Conservation (phyloP, 2,113 vertebrate genomes). For the Laticauda laticaudata region DNA sequence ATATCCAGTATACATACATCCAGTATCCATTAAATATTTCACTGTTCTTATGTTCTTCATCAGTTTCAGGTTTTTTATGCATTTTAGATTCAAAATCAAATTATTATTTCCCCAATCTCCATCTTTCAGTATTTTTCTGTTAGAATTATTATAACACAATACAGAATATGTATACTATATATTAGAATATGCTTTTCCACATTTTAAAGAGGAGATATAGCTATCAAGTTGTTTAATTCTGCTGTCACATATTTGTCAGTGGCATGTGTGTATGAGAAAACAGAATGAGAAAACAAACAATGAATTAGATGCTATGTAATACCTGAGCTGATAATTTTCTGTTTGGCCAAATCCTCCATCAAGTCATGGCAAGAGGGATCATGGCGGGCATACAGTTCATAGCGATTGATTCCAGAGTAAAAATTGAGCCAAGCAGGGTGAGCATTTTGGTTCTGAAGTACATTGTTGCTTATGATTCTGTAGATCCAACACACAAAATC, state of each 20-base stretch:
- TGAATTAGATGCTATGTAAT: not conserved
- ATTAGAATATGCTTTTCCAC: not conserved
- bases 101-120: not conserved
- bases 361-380: slow-evolving; percentile 68
- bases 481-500: slow-evolving; percentile 40
- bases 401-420: slow-evolving; percentile 78
- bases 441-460: slow-evolving; percentile 53
- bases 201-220: not conserved
- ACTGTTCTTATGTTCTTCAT: not conserved
- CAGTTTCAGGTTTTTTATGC: not conserved
- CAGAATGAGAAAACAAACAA: not conserved
- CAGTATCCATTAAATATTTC: not conserved
- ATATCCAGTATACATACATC: not conserved
- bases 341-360: slow-evolving; percentile 64
- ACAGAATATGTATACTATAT: not conserved
- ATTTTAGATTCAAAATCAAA: not conserved
- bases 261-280: not conserved
- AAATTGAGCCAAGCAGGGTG: slow-evolving; percentile 77
- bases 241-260: not conserved
- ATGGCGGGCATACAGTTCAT: slow-evolving; percentile 72
- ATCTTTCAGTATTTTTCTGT: not conserved
- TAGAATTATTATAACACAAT: not conserved
- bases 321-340: slow-evolving; percentile 73
- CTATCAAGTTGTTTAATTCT: not conserved
- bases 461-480: slow-evolving; percentile 74